Evolutionary conservation across 2,888 invertebrate genomes (phyloP).

Genomic region (Stegana nigrithorax): DNA sequence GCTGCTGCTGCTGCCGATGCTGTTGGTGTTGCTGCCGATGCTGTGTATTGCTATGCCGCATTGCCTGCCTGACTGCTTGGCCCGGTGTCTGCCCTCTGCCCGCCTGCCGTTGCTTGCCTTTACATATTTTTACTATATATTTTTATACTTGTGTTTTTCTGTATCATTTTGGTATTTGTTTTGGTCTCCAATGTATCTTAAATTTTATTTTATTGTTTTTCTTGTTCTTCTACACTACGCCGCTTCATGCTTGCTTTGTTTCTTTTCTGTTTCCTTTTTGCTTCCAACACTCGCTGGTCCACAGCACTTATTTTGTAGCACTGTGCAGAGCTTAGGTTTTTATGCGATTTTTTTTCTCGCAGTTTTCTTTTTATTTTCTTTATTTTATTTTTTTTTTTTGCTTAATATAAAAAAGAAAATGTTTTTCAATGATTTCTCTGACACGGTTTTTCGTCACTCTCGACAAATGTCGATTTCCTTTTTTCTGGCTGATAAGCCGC

Average conservation of each 20-base stretch:
- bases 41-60: no score
- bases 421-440: constrained; percentile 9
- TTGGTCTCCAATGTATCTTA: constrained; percentile 61
- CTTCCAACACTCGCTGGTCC: neutral
- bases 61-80: no score
- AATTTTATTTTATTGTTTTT: constrained; percentile 61
- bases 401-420: constrained; percentile 9
- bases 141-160: neutral
- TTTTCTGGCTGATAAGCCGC: constrained; percentile 7
- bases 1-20: constrained; percentile 1
- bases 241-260: constrained; percentile 16
- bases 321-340: neutral
- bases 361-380: neutral
- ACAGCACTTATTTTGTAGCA: neutral
- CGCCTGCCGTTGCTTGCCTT: no score
- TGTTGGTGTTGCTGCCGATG: neutral
- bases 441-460: neutral
- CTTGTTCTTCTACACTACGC: no score
- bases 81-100: neutral
- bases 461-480: neutral
- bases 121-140: no score
- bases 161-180: constrained; percentile 54
- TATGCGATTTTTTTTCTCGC: neutral
- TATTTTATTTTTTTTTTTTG: neutral
- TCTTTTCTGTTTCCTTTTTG: constrained; percentile 24